These are phyloP conservation scores for Lydus trimaculatus DNA, from an alignment of 2,888 invertebrate genomes.

Conservation along the genomic window DNA sequence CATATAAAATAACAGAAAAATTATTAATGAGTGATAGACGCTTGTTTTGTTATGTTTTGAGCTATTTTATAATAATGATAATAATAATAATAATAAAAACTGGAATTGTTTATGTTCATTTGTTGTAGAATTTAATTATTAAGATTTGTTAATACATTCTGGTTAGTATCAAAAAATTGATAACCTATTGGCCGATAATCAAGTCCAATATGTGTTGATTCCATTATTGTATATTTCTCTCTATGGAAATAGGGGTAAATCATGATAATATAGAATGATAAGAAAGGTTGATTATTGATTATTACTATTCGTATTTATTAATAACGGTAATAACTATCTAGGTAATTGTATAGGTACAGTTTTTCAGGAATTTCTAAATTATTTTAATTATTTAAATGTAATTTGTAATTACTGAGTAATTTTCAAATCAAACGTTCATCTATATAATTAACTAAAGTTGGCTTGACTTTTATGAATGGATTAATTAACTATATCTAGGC, in stretches of 20 bases:
- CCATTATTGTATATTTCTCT: neutral
- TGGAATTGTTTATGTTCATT: neutral
- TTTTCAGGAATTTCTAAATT: too few species aligned
- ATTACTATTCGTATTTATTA: too few species aligned
- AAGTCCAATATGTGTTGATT: neutral
- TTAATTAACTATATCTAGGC: too few species aligned
- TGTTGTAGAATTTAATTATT: neutral
- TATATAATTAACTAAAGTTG: too few species aligned
- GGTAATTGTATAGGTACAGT: too few species aligned
- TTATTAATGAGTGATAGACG: neutral
- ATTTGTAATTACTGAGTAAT: neutral
- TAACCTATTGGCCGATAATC: neutral
- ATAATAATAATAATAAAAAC: neutral
- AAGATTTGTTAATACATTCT: neutral
- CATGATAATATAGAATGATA: neutral
- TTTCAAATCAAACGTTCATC: neutral
- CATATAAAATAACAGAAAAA: too few species aligned
- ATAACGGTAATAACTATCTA: too few species aligned
- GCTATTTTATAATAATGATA: neutral
- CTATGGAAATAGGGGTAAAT: neutral
- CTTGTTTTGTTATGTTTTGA: neutral
- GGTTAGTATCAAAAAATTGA: neutral
- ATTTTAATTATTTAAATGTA: too few species aligned
- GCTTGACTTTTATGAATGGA: too few species aligned
- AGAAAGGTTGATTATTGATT: too few species aligned